Base-by-base conservation (phyloP, 2,797 vertebrate species). In the Clamator glandarius region DNA sequence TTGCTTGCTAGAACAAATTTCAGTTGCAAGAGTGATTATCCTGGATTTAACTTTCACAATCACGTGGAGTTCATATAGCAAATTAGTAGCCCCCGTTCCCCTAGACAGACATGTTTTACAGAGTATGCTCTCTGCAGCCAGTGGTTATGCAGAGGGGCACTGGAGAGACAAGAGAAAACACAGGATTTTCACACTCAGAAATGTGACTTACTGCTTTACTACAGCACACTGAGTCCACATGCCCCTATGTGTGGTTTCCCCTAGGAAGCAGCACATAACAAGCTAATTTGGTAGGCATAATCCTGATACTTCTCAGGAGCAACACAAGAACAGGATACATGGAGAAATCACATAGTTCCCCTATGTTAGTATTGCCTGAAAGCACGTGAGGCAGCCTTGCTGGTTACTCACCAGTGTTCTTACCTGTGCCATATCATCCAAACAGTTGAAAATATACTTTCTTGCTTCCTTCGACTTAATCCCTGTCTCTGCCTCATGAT, bases 381-480 rank as follows among this genome's bases (percentile, higher is more conserved):
- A 73, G 19, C 29, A 23, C 0, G 9, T 4, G 16, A 92, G 73
- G 50, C 39, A 81, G 18, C 61, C 54, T 24, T 31, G 11, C 6
- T 66, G 20, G n/a, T 80, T 94, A 94, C 94, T 96, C 96, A 92
- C 29, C 55, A 86, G 63, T 41, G 91, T 84, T 97, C 97, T 96
- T 98, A 99, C 99, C 99, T 99, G 99, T 68, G 99, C 99, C 99
- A 99, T 99, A 76, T 99, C 99, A 97, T 99, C 99, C 98, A 99
- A 97, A 97, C 99, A 99, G 98, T 99, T 99, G 97, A 99, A 99
- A 98, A 99, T 99, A 97, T 99, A 99, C 97, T 99, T 99, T 95
- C 99, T 98, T 83, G 99, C 99, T 98, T 99, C 99, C 97, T 99
- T 99, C 54, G 99, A 99, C 97, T 99, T 99, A 98, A 99, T 99